Evolutionary conservation across 30 jellyfish, hydroid and myxozoan species (phyloP).

Genomic region (Aurelia aurita): DNA sequence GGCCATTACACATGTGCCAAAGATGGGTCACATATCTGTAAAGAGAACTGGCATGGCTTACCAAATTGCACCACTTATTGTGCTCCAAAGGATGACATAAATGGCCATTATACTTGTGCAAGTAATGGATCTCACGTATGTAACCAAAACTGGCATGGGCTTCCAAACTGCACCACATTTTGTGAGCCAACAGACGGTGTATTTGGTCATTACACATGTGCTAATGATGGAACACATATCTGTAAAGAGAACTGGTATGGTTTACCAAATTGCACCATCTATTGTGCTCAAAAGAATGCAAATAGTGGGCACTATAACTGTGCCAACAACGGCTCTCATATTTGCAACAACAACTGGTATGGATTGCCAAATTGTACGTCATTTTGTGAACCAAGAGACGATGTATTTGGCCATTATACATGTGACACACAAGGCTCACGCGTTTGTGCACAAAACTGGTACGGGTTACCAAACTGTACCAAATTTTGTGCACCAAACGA

Average conservation of each 20-base stretch:
- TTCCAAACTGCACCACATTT: slow-evolving; percentile 37
- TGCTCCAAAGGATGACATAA: neutral
- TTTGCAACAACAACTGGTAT: slow-evolving; percentile 11
- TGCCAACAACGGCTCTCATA: neutral
- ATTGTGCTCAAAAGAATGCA: no score
- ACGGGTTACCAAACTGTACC: slow-evolving; percentile 30
- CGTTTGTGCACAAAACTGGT: slow-evolving; percentile 22
- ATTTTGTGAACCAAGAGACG: no score
- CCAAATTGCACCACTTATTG: neutral
- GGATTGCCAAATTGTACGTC: neutral
- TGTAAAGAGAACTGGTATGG: slow-evolving; percentile 7
- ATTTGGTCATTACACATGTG: slow-evolving; percentile 35
- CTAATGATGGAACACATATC: slow-evolving; percentile 4
- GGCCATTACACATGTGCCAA: slow-evolving; percentile 38
- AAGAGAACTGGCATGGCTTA: neutral
- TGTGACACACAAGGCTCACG: slow-evolving; percentile 33
- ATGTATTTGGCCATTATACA: slow-evolving; percentile 26
- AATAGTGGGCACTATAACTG: no score
- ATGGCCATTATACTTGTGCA: slow-evolving; percentile 41
- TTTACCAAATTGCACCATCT: neutral
- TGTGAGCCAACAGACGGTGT: neutral
- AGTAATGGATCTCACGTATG: slow-evolving; percentile 39
- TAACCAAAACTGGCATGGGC: slow-evolving; percentile 26
- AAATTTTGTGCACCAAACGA: slow-evolving; percentile 29
- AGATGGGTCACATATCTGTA: slow-evolving; percentile 27